Base-by-base conservation (phyloP, 2,888 invertebrate species). In the Rhamphomyia laevipes region DNA sequence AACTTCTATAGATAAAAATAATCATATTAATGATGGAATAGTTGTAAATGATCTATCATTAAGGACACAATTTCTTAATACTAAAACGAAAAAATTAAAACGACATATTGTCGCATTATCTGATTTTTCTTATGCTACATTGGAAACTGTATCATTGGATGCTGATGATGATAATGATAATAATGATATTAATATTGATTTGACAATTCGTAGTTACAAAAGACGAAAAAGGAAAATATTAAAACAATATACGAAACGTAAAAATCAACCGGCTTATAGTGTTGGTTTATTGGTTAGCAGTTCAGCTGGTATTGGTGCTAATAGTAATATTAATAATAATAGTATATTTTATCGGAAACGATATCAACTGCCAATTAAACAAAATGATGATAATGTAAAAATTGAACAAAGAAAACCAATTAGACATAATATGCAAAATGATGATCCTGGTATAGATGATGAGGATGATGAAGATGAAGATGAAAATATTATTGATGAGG, bases 161-260 rank as follows among this genome's bases (percentile, higher is more conserved):
- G n/a, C 9, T 33, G n/a, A 10, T 33, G 15, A 35, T 15, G 15
- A n/a, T 35, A 15, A n/a, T 35, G n/a, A 35, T 35, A 35, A 35
- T n/a, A 48, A 40, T 46, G 37, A 40, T 12, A 44, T 45, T 49
- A 51, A 48, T 31, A 13, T 40, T 43, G 33, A 52, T 27, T 27
- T 40, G 13, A 18, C 40, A 9, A 40, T 18, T 21, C 18, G 18
- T 18, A 18, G 17, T 18, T 40, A 18, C 12, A 40, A 47, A 33
- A 48, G 54, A 9, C 31, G 49, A 27, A 54, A 54, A 45, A 43
- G 54, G 43, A 54, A 54, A 54, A 52, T 47, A 31, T 15, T 38
- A 42, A 54, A 54, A 51, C 47, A 49, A 21, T 21, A 21, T 35
- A 31, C 40, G 45, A 31, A 27, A 27, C 30, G 47, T 11, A 51